These are phyloP conservation scores for Papilio glaucus DNA, from an alignment of 1,140 invertebrate species.

Conservation along the genomic window DNA sequence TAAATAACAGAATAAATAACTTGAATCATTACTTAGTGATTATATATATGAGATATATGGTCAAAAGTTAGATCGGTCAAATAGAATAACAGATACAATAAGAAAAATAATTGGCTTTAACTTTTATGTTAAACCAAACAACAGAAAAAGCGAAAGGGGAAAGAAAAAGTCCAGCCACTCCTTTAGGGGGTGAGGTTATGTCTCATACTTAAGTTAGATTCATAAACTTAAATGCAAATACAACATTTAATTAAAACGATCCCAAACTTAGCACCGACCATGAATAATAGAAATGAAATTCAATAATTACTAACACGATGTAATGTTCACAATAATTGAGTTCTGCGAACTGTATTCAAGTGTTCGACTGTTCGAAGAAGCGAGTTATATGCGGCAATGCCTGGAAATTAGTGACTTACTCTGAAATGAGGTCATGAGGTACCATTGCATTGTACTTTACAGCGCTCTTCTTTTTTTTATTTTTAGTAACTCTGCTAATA, in stretches of 20 bases:
- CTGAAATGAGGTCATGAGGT: conserved; percentile 12
- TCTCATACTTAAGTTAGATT: no score
- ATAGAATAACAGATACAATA: no score
- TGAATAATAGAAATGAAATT: conserved; percentile 3
- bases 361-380: conserved; percentile 15
- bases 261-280: neutral
- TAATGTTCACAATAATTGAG: conserved; percentile 17
- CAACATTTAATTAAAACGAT: neutral
- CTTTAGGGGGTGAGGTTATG: no score
- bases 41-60: no score
- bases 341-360: conserved; percentile 18
- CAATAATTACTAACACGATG: conserved; percentile 9
- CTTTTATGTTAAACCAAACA: neutral
- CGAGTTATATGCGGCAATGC: conserved; percentile 4
- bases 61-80: neutral
- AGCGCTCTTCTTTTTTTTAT: neutral
- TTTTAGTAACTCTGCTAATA: neutral
- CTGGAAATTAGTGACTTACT: conserved; percentile 21
- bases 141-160: no score
- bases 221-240: neutral
- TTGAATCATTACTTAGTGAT: neutral
- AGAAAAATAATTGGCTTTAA: neutral
- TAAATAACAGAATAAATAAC: neutral
- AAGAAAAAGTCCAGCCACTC: no score
- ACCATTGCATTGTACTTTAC: conserved; percentile 14